Evolutionary conservation across 2,797 vertebrate genomes (phyloP).

Genomic region (Tokudaia tokunoshimensis): DNA sequence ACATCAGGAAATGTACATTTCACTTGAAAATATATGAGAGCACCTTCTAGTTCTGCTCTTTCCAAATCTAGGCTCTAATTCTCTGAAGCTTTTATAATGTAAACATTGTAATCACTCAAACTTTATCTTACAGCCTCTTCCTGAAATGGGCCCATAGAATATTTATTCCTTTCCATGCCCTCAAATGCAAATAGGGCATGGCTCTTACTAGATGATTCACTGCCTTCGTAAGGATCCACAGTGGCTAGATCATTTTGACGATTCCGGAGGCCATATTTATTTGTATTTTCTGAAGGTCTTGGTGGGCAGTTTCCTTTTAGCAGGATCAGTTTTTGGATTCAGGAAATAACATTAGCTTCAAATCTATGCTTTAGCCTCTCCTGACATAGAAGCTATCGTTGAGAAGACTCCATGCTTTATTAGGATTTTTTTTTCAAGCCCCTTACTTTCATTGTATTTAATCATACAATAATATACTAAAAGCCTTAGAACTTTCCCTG

Average conservation of each 20-base stretch:
- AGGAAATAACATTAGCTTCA: slow-evolving; percentile 30
- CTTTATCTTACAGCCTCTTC: background rate
- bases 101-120: background rate
- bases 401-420: background rate
- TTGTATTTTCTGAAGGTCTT: slow-evolving; percentile 49
- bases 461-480: slow-evolving; percentile 45
- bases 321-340: background rate
- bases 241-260: background rate
- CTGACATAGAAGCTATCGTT: slow-evolving; percentile 2
- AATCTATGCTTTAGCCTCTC: background rate
- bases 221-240: background rate
- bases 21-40: slow-evolving; percentile 56
- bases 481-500: slow-evolving; percentile 6
- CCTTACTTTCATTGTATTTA: background rate
- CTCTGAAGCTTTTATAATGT: background rate
- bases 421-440: background rate
- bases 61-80: slow-evolving; percentile 41
- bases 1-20: slow-evolving; percentile 35
- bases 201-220: background rate
- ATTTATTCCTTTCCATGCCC: background rate
- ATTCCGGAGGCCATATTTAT: slow-evolving; percentile 17
- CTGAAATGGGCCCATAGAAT: background rate
- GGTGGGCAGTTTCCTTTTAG: background rate
- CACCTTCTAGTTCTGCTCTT: slow-evolving; percentile 39
- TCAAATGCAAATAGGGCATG: background rate